phyloP scores from a whole-genome alignment of 2,888 invertebrate species.

The Heteropelma amictum region DNA sequence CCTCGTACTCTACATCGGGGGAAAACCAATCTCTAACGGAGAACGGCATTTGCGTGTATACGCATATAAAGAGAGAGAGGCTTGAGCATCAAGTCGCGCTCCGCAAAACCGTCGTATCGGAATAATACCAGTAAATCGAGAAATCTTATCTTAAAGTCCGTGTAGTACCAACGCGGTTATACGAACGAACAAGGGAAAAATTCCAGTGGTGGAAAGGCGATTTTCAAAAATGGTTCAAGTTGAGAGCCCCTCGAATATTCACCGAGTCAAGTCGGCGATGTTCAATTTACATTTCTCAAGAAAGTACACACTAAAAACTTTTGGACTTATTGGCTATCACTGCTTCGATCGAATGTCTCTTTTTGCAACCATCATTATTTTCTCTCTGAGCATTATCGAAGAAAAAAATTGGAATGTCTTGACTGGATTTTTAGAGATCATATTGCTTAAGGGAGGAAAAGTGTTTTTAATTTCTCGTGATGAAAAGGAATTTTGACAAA shows the following conservation, averaged over 20 bases:
- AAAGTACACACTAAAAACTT: conserved; percentile 17
- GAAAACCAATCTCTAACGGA: conserved; percentile 36
- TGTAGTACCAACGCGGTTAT: conserved; percentile 58
- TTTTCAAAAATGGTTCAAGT: conserved; percentile 18
- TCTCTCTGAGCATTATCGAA: not conserved
- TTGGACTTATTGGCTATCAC: conserved; percentile 16
- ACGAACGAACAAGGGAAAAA: conserved; percentile 55
- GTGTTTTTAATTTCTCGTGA: not conserved
- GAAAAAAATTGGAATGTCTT: not conserved
- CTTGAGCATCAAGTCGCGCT: conserved; percentile 62
- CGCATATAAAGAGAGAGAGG: conserved; percentile 15
- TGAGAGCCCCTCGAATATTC: conserved; percentile 8
- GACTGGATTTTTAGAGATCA: not conserved
- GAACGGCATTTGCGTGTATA: conserved; percentile 4
- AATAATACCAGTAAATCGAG: conserved; percentile 71
- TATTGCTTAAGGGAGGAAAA: not conserved
- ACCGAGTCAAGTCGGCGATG: conserved; percentile 43
- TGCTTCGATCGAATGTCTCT: not conserved
- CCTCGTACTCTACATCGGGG: conserved; percentile 2
- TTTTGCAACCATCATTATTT: not conserved
- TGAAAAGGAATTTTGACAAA: not conserved
- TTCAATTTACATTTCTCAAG: conserved; percentile 55
- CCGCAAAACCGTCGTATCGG: conserved; percentile 62
- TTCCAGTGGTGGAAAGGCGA: conserved; percentile 13
- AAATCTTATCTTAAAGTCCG: conserved; percentile 64